Base-by-base conservation (phyloP, 2,888 invertebrate species). In the Elysia crispata region DNA sequence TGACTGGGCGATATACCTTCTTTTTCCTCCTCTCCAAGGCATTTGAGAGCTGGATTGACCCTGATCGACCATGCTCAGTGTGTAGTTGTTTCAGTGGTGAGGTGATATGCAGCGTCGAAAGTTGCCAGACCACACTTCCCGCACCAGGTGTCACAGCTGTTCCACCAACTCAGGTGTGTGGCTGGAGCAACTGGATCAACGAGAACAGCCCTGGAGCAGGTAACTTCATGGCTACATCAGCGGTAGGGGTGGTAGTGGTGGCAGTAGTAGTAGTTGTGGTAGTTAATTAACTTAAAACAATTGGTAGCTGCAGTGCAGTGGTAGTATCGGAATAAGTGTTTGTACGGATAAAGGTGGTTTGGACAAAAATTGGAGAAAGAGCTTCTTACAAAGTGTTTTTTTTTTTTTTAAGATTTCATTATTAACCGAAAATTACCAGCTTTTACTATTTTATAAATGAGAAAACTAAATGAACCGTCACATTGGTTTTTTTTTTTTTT, bases 41-140 rank as follows among this genome's bases (percentile, higher is more conserved):
- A 0, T 95, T 95, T 25, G 94, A 94, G 76, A 94, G 95, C 23
- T 90, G 89, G 89, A 82, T 79, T 0, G 91, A 94, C 1, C 86
- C 87, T 0, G 90, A 94, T 0, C 93, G 93, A 0, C 94, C 94
- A 0, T 96, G 96, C 88, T 94, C 94, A 86, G 93, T 94, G 20
- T 97, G 97, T 88, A 96, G 96, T 86, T 97, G 97, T 87, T 93
- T 96, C 11, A 94, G 95, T 88, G 96, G 97, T 92, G 94, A 93
- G 30, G 94, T 95, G 81, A 94, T 94, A 69, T 97, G 89, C 91
- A 93, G 41, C 33, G 83, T 81, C 76, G 85, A 85, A 18, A 73
- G 85, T 15, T 83, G 85, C n/a, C 57, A 74, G 0, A 77, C 81
- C n/a, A 25, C 73, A 1, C 62, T 54, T n/a, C 76, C 20, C 11